A percentile compares a stretch with the other conserved stretches of the same genome.
Evolutionary conservation across 2,113 vertebrate species (phyloP).

Genomic region (Jacana jacana): DNA sequence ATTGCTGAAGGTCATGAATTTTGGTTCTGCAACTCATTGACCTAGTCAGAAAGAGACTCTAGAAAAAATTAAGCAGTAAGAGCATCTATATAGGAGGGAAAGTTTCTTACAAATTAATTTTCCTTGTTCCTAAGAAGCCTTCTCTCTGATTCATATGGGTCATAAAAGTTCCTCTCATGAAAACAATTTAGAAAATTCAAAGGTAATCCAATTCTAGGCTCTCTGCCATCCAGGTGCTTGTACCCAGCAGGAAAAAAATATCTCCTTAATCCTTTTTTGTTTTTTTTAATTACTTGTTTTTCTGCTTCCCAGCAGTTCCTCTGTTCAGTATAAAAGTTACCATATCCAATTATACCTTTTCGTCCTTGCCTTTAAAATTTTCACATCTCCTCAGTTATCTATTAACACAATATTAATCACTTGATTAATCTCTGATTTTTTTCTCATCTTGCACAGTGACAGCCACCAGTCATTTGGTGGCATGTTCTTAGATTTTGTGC

Average conservation of each 20-base stretch:
- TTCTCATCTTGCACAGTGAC: not conserved
- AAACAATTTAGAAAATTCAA: conserved; percentile 53
- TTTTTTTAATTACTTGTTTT: conserved; percentile 55
- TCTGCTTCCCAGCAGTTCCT: not conserved
- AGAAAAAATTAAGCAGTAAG: not conserved
- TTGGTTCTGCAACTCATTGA: not conserved
- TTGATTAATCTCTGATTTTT: not conserved
- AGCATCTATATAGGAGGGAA: not conserved
- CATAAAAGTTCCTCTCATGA: conserved; percentile 15
- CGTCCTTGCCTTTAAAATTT: conserved; percentile 29
- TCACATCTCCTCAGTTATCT: not conserved
- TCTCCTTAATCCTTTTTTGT: conserved; percentile 50
- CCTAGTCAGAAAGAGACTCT: not conserved
- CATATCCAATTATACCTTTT: conserved; percentile 17
- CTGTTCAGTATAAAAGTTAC: not conserved
- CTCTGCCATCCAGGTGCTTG: conserved; percentile 61
- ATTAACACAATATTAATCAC: conserved; percentile 40
- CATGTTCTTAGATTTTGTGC: not conserved
- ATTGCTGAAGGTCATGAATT: not conserved
- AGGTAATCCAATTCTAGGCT: conserved; percentile 59
- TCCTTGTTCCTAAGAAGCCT: not conserved
- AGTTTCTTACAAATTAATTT: conserved; percentile 4
- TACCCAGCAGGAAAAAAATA: conserved; percentile 31
- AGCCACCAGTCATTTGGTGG: not conserved
- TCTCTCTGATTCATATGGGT: conserved; percentile 8